phyloP scores from a whole-genome alignment of 2,113 vertebrate genomes.

The Spea bombifrons region DNA sequence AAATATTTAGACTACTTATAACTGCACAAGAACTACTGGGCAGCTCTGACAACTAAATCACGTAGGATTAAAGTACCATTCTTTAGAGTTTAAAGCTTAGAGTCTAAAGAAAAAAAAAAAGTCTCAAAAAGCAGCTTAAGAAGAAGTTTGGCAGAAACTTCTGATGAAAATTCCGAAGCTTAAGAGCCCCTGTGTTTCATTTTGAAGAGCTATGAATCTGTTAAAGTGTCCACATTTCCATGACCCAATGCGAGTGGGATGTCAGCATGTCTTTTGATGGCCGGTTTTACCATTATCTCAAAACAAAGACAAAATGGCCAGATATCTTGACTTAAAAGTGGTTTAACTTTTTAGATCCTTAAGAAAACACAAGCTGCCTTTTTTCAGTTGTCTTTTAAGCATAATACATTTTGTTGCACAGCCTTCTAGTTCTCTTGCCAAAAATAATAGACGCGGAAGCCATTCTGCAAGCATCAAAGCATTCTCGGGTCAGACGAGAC shows the following conservation, averaged over 20 bases:
- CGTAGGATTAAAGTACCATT: constrained; percentile 42
- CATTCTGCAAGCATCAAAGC: constrained; percentile 45
- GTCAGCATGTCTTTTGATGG: constrained; percentile 47
- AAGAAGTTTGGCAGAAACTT: constrained; percentile 44
- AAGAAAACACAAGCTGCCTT: too few relatives aligned
- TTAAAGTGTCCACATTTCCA: constrained; percentile 42
- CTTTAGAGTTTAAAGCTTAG: constrained; percentile 41
- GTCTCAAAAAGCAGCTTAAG: constrained; percentile 36
- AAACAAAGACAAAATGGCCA: constrained; percentile 45
- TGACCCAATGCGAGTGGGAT: constrained; percentile 43
- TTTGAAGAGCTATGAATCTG: constrained; percentile 40
- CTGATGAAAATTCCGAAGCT: constrained; percentile 43
- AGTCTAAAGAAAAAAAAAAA: constrained; percentile 7
- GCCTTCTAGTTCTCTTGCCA: constrained; percentile 30
- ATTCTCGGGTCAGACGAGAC: constrained; percentile 37
- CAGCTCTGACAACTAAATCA: constrained; percentile 17
- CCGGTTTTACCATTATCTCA: constrained; percentile 42
- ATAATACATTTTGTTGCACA: constrained; percentile 37
- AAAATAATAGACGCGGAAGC: constrained; percentile 47
- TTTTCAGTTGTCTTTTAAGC: too few relatives aligned
- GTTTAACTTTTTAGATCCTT: constrained; percentile 17
- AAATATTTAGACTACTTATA: not conserved
- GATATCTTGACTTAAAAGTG: constrained; percentile 46
- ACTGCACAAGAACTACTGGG: constrained; percentile 17
- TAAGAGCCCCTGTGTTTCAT: constrained; percentile 41